Evolutionary conservation across 2,888 invertebrate species (phyloP).

Genomic region (Lumbricus terrestris): DNA sequence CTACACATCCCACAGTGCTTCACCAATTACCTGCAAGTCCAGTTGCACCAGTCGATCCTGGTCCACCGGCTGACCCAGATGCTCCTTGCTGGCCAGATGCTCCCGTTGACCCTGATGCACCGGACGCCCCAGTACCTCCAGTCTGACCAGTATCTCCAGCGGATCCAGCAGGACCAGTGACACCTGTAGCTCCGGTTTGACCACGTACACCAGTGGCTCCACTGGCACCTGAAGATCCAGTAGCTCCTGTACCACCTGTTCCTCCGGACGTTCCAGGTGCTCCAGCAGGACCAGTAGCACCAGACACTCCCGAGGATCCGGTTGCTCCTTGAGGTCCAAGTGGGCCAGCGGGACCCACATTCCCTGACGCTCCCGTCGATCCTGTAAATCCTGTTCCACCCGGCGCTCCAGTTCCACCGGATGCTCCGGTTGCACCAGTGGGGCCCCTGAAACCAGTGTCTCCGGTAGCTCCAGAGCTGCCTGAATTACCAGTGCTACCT

Average conservation of each 20-base stretch:
- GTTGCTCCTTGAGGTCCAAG: conserved; percentile 14
- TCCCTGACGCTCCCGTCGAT: conserved; percentile 4
- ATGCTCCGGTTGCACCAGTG: conserved; percentile 22
- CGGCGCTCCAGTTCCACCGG: conserved; percentile 23
- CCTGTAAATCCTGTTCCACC: conserved; percentile 18
- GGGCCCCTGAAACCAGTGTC: not conserved
- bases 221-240: not conserved
- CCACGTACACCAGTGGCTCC: conserved; percentile 21
- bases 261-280: not conserved
- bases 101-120: conserved; percentile 19
- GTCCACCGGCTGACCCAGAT: not conserved
- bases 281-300: conserved; percentile 8
- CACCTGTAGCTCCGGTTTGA: not conserved
- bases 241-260: not conserved
- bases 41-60: conserved; percentile 20
- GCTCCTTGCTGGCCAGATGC: conserved; percentile 12
- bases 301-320: conserved; percentile 15
- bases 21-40: conserved; percentile 6
- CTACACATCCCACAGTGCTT: not conserved
- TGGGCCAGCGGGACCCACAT: not conserved
- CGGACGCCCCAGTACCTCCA: conserved; percentile 26
- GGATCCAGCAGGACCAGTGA: not conserved
- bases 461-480: not conserved
- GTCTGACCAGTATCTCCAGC: conserved; percentile 20
- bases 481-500: conserved; percentile 21